Conservation (phyloP, 2,888 invertebrate genomes). For the Thecocarcelia acutangulata region DNA sequence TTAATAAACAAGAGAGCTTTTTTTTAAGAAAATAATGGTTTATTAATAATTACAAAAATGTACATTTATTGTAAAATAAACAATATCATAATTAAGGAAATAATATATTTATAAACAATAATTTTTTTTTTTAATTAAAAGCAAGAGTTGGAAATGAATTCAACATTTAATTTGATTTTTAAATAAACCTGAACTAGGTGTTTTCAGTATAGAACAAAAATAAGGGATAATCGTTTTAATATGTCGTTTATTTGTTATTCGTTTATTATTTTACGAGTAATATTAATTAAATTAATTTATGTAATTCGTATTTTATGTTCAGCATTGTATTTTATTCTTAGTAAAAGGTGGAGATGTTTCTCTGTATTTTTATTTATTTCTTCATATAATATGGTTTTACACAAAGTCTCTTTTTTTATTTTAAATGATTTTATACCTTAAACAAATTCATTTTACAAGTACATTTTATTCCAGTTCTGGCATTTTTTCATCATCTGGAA, state of each 20-base stretch:
- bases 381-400: conserved; percentile 9
- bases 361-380: conserved; percentile 21
- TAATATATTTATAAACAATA: background rate
- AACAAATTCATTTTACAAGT: too few relatives aligned
- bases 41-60: conserved; percentile 69
- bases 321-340: conserved; percentile 64
- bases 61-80: conserved; percentile 23
- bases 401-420: conserved; percentile 19
- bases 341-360: background rate
- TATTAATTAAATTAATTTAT: conserved; percentile 39
- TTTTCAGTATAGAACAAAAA: background rate
- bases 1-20: conserved; percentile 65
- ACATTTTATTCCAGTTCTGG: too few relatives aligned
- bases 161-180: background rate
- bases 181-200: background rate
- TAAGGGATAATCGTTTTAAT: conserved; percentile 32
- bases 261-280: conserved; percentile 48
- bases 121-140: conserved; percentile 4
- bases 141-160: conserved; percentile 6
- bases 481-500: too few relatives aligned
- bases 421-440: too few relatives aligned
- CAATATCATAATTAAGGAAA: background rate
- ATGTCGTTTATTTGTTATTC: conserved; percentile 49
- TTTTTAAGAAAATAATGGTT: conserved; percentile 16
- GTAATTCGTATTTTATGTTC: conserved; percentile 55